A percentile compares a stretch with the other conserved stretches of the same genome.
These are phyloP conservation scores for Halcyon senegalensis DNA, from an alignment of 2,113 vertebrate genomes.

Conservation along the genomic window DNA sequence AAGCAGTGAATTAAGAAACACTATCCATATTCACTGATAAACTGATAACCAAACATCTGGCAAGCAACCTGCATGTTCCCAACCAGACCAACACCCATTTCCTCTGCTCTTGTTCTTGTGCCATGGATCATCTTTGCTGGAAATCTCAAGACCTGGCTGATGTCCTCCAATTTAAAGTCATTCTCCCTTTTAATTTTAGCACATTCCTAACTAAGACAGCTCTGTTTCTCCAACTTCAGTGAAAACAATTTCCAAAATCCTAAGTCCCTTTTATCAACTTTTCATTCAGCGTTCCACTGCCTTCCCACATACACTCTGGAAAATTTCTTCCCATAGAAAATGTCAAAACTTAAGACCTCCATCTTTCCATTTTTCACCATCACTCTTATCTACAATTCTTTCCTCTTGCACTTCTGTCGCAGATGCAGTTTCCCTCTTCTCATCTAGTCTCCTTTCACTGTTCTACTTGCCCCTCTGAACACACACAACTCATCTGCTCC, in stretches of 20 bases:
- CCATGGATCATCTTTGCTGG: not conserved
- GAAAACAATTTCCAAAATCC: not conserved
- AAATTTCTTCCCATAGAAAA: not conserved
- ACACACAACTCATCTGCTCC: not conserved
- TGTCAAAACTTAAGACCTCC: not conserved
- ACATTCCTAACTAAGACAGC: not conserved
- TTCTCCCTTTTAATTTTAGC: not conserved
- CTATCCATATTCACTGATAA: not conserved
- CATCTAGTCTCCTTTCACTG: not conserved
- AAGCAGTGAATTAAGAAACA: constrained; percentile 12
- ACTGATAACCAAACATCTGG: not conserved
- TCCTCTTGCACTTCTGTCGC: not conserved
- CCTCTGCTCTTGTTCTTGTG: not conserved
- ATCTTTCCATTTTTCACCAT: not conserved
- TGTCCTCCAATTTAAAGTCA: not conserved
- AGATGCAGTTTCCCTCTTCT: not conserved
- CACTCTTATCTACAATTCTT: not conserved
- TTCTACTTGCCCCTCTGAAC: not conserved
- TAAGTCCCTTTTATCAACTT: not conserved
- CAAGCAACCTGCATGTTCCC: not conserved
- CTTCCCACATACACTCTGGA: not conserved
- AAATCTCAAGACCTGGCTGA: not conserved
- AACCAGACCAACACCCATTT: not conserved
- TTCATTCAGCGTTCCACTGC: not conserved
- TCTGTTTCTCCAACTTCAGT: not conserved